Evolutionary conservation across 2,797 vertebrate genomes (phyloP).

Genomic region (Mastacembelus armatus): DNA sequence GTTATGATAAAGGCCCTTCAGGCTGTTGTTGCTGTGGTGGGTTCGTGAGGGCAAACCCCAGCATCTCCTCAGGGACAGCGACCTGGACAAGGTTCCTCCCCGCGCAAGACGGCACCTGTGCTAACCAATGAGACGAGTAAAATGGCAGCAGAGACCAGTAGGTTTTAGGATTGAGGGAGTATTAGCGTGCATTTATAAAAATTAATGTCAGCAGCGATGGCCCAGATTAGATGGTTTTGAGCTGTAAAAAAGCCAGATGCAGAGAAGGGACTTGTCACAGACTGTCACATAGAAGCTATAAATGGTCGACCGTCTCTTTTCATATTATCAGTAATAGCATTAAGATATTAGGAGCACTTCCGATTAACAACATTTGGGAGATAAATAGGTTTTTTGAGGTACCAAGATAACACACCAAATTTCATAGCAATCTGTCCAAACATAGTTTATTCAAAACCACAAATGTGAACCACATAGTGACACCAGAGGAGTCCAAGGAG

Average conservation of each 20-base stretch:
- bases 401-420: neutral
- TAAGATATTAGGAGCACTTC: neutral
- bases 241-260: conserved; percentile 58
- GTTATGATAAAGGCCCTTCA: conserved; percentile 57
- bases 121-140: conserved; percentile 36
- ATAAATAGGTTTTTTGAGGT: too few species aligned
- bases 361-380: neutral
- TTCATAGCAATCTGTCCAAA: too few species aligned
- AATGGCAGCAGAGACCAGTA: conserved; percentile 22
- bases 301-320: conserved; percentile 2
- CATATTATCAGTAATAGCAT: neutral
- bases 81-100: conserved; percentile 50
- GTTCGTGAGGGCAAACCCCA: conserved; percentile 55
- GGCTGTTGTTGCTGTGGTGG: conserved; percentile 56
- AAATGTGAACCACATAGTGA: too few species aligned
- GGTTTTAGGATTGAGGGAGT: conserved; percentile 52
- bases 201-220: conserved; percentile 58
- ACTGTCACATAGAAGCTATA: conserved; percentile 27
- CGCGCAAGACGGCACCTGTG: conserved; percentile 17
- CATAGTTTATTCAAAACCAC: too few species aligned
- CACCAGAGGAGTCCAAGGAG: too few species aligned
- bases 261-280: conserved; percentile 27
- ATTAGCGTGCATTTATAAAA: conserved; percentile 62
- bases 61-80: conserved; percentile 42
- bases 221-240: conserved; percentile 64